Base-by-base conservation (phyloP, 2,888 invertebrate species). In the Acheta domesticus region DNA sequence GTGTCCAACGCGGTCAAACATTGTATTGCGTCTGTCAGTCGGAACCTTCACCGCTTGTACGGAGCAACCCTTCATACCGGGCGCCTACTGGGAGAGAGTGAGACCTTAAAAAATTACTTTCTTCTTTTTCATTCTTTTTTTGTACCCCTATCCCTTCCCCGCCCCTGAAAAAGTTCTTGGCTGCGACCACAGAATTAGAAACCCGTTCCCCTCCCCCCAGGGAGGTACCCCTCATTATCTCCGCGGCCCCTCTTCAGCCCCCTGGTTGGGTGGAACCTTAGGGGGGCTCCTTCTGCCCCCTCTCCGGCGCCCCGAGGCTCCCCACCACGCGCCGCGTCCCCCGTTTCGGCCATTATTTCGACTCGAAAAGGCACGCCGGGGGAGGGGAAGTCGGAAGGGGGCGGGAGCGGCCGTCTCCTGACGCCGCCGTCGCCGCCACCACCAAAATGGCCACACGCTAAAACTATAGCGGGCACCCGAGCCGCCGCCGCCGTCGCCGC, bases 151-250 rank as follows among this genome's bases (percentile, higher is more conserved):
- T 36, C 4, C 62, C 62, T 62, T 62, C 62, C 8, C 62, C 62
- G 5, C 14, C 16, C 14, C 62, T 62, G 16, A 62, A 62, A 62
- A 62, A 62, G n/a, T 62, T 62, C 14, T 36, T 36, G 36, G 36
- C 36, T 8, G 36, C 36, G 36, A 8, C 36, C 36, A 36, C 36
- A 36, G 36, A 36, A 36, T 36, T 14, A 62, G 62, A 62, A 62
- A 62, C 62, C 62, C 62, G 16, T 62, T 62, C 62, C n/a, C 62
- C 62, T n/a, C n/a, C n/a, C 62, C 62, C 62, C n/a, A n/a, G 62
- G n/a, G 62, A 62, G 62, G 62, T 62, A 62, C 62, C 62, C 62
- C 62, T 62, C 62, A 62, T 62, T 62, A 62, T 62, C 62, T 62
- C 62, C 62, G 62, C 62, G 62, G 62, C 62, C 62, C 62, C n/a